A percentile compares a stretch with the other conserved stretches of the same genome.
phyloP scores from a whole-genome alignment of 2,797 vertebrate genomes.

The Smutsia gigantea region DNA sequence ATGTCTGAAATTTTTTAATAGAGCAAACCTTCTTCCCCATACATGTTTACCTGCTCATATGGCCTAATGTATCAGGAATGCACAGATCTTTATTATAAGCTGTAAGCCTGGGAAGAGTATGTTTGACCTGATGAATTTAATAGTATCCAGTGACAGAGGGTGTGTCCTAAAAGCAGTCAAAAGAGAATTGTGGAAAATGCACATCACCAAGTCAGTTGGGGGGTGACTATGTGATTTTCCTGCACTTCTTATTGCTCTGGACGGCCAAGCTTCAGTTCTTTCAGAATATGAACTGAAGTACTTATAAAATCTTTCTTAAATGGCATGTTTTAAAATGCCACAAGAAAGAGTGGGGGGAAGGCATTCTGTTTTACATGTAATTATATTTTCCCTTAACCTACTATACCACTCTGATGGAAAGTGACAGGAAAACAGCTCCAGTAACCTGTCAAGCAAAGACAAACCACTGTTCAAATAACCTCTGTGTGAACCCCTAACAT shows the following conservation, averaged over 20 bases:
- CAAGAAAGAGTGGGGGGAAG: background rate
- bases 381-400: conserved; percentile 40
- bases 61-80: conserved; percentile 39
- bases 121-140: background rate
- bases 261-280: background rate
- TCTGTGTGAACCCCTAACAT: background rate
- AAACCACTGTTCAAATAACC: background rate
- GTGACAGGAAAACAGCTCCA: background rate
- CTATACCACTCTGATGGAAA: background rate
- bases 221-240: background rate
- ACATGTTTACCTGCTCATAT: background rate
- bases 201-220: background rate
- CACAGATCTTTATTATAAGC: conserved; percentile 42
- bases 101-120: conserved; percentile 47
- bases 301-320: background rate
- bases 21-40: conserved; percentile 50
- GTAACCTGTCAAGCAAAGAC: conserved; percentile 3
- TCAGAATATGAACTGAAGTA: background rate
- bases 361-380: background rate
- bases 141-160: background rate
- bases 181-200: background rate
- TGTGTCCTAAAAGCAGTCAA: background rate
- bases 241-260: background rate
- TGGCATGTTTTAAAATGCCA: background rate
- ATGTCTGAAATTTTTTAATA: conserved; percentile 57